Conservation (phyloP, 2,888 invertebrate genomes). For the Silvanus unidentatus region DNA sequence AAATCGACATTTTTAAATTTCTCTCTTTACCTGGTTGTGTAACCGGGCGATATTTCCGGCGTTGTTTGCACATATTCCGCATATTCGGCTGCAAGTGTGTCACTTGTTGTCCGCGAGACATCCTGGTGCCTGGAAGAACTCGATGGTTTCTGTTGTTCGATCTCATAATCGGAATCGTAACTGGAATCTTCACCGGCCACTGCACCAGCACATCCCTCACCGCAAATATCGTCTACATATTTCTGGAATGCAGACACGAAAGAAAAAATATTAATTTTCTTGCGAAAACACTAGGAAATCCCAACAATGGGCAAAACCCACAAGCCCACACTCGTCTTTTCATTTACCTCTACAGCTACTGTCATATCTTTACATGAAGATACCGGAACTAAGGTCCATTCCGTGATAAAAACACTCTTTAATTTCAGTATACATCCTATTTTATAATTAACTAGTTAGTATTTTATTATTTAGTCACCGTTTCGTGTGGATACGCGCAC, state of each 20-base stretch:
- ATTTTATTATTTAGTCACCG: neutral
- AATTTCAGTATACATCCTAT: neutral
- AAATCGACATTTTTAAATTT: neutral
- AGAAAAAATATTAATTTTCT: constrained; percentile 9
- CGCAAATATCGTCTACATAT: constrained; percentile 63
- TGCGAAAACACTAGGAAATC: neutral
- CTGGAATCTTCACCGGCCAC: constrained; percentile 73
- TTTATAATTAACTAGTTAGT: neutral
- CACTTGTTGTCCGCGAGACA: constrained; percentile 75
- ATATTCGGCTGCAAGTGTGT: constrained; percentile 79
- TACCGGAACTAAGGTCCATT: constrained; percentile 21
- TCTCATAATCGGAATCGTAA: constrained; percentile 79
- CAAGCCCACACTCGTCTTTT: neutral
- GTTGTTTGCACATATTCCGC: constrained; percentile 71
- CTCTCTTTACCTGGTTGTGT: constrained; percentile 37
- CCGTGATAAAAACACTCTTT: constrained; percentile 5
- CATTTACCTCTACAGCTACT: constrained; percentile 32
- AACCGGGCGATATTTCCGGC: constrained; percentile 39
- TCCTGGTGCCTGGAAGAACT: constrained; percentile 57
- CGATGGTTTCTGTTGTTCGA: constrained; percentile 41
- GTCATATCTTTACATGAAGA: constrained; percentile 28
- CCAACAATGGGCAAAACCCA: constrained; percentile 1
- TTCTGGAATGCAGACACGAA: constrained; percentile 60
- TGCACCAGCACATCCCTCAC: constrained; percentile 53
- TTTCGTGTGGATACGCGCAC: neutral